Evolutionary conservation across 2,888 invertebrate genomes (phyloP).

Genomic region (Helleia helle): DNA sequence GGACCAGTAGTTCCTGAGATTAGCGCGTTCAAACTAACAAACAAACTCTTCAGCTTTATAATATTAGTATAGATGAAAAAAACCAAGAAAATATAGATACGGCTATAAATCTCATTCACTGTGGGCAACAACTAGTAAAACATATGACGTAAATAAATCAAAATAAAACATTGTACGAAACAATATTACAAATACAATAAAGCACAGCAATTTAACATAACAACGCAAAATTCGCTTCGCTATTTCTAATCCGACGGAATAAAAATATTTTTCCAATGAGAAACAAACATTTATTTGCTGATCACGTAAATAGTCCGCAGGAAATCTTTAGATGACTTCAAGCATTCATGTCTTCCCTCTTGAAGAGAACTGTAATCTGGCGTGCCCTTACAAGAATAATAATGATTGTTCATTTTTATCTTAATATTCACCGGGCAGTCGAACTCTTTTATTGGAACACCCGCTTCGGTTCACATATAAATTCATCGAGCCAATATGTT

Average conservation of each 20-base stretch:
- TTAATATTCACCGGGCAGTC: conserved; percentile 4
- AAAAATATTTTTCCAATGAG: conserved; percentile 5
- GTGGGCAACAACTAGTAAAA: no score
- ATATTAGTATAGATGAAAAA: no score
- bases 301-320: conserved; percentile 9
- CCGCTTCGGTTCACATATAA: not conserved
- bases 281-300: conserved; percentile 8
- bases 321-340: conserved; percentile 11
- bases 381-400: conserved; percentile 10
- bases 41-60: no score
- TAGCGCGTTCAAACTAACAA: no score
- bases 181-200: no score
- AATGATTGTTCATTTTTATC: conserved; percentile 9
- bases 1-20: no score
- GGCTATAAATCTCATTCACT: no score
- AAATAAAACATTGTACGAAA: no score
- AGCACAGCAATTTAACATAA: not conserved
- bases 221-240: not conserved
- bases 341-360: conserved; percentile 10
- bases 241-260: not conserved
- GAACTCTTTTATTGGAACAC: not conserved
- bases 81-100: no score
- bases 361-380: conserved; percentile 11
- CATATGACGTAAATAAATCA: no score
- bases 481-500: not conserved